A percentile compares a stretch with the other conserved stretches of the same genome.
phyloP scores from a whole-genome alignment of 2,113 vertebrate genomes.

The Xiphias gladius region DNA sequence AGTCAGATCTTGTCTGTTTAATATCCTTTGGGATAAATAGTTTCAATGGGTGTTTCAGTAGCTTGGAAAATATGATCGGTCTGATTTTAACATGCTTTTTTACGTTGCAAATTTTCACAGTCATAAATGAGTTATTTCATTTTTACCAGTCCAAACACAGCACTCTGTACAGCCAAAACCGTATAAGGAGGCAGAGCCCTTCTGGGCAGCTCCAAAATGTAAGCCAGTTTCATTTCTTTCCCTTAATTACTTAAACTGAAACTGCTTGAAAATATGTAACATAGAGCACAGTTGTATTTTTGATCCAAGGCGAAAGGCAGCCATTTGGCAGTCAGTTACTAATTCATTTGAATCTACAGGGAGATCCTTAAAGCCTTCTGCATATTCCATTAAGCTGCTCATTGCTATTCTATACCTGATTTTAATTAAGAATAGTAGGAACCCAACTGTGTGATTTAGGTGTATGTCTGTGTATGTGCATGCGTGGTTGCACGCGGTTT shows the following conservation, averaged over 20 bases:
- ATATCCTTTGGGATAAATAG: not conserved
- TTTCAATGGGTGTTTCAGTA: not conserved
- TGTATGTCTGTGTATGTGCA: slow-evolving; percentile 16
- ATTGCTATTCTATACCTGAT: slow-evolving; percentile 76
- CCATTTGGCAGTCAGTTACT: slow-evolving; percentile 31
- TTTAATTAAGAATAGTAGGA: slow-evolving; percentile 76
- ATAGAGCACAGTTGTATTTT: slow-evolving; percentile 30
- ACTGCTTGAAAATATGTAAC: slow-evolving; percentile 39
- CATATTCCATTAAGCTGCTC: slow-evolving; percentile 75
- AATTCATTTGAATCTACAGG: slow-evolving; percentile 61
- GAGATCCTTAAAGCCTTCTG: slow-evolving; percentile 72
- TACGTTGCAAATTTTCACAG: no score
- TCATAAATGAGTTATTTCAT: no score
- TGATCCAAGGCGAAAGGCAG: slow-evolving; percentile 46
- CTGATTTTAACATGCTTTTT: not conserved
- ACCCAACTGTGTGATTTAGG: slow-evolving; percentile 64
- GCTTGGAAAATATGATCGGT: slow-evolving; percentile 16
- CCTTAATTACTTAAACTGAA: slow-evolving; percentile 46
- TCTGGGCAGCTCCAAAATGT: not conserved
- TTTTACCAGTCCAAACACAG: slow-evolving; percentile 19
- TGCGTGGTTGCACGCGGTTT: slow-evolving; percentile 12
- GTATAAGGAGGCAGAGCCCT: not conserved
- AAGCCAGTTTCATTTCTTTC: slow-evolving; percentile 2
- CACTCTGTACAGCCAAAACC: not conserved
- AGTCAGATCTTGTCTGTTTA: not conserved